A percentile compares a stretch with the other conserved stretches of the same genome.
These are phyloP conservation scores for Drosophila mimetica DNA, from an alignment of 2,888 invertebrate species.

Conservation along the genomic window DNA sequence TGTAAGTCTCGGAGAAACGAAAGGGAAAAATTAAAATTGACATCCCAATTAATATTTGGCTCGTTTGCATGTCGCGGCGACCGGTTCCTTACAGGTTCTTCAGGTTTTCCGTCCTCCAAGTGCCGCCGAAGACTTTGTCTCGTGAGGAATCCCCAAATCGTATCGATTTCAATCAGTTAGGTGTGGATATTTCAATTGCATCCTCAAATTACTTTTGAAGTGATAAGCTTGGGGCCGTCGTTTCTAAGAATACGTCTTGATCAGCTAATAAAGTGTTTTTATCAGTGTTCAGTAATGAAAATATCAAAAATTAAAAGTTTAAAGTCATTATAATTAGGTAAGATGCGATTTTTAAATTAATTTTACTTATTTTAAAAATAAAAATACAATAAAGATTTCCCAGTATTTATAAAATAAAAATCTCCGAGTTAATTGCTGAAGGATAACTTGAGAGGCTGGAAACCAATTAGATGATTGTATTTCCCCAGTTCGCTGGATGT, in stretches of 20 bases:
- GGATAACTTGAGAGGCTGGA: background rate
- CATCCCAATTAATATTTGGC: slow-evolving; percentile 80
- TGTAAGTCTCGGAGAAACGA: slow-evolving; percentile 78
- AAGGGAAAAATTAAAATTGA: slow-evolving; percentile 80
- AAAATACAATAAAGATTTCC: too few relatives aligned
- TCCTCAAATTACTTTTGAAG: slow-evolving; percentile 17
- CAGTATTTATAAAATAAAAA: background rate
- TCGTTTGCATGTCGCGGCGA: slow-evolving; percentile 61
- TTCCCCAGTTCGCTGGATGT: slow-evolving; percentile 21
- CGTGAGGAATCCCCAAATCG: slow-evolving; percentile 7
- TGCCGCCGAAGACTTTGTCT: slow-evolving; percentile 11
- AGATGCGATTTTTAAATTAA: too few relatives aligned
- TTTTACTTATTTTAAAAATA: too few relatives aligned
- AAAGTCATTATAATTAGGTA: too few relatives aligned
- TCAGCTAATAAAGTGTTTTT: background rate
- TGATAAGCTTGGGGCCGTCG: background rate
- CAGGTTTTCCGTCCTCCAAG: slow-evolving; percentile 45
- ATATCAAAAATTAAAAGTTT: background rate
- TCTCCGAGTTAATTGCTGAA: background rate
- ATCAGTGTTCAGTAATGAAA: background rate
- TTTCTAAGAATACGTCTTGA: background rate
- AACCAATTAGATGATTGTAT: slow-evolving; percentile 36
- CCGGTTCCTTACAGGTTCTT: slow-evolving; percentile 58
- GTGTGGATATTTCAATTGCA: slow-evolving; percentile 41
- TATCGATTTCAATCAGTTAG: slow-evolving; percentile 44